Evolutionary conservation across 2,888 invertebrate species (phyloP).

Genomic region (Meganola albula): DNA sequence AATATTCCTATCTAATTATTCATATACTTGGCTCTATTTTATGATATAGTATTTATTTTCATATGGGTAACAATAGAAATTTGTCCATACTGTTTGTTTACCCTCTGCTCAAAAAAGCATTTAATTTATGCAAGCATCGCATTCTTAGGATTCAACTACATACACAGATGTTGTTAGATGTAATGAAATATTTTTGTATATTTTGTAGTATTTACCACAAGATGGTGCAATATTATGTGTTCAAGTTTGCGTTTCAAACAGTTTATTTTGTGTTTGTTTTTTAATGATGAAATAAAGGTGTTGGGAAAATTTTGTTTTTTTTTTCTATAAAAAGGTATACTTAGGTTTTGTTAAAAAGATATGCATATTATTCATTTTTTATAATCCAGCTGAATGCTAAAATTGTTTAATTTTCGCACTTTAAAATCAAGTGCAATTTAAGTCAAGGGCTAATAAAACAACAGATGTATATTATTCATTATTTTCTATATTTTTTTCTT

Average conservation of each 20-base stretch:
- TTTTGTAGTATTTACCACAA: constrained; percentile 17
- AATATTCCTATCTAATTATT: too few relatives aligned
- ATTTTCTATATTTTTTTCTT: constrained; percentile 68
- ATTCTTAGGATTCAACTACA: too few relatives aligned
- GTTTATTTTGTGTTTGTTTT: constrained; percentile 20
- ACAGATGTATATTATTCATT: constrained; percentile 44
- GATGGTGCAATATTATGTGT: constrained; percentile 15
- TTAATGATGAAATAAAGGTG: constrained; percentile 32
- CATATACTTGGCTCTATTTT: too few relatives aligned
- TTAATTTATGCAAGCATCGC: too few relatives aligned
- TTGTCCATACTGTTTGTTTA: too few relatives aligned
- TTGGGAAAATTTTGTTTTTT: constrained; percentile 23
- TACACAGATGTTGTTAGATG: constrained; percentile 1
- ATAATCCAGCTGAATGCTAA: background rate
- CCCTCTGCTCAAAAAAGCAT: too few relatives aligned
- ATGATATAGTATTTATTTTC: too few relatives aligned
- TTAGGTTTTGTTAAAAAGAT: too few relatives aligned
- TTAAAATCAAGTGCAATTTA: too few relatives aligned
- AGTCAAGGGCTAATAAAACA: constrained; percentile 39
- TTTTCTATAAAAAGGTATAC: too few relatives aligned
- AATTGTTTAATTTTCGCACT: background rate
- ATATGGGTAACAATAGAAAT: too few relatives aligned
- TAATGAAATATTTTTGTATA: constrained; percentile 14
- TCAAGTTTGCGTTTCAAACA: constrained; percentile 19
- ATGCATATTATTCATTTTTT: too few relatives aligned